Evolutionary conservation across 2,113 vertebrate species (phyloP), one percentile per base, ranked within the genome.

Genomic region (Otus sunia): DNA sequence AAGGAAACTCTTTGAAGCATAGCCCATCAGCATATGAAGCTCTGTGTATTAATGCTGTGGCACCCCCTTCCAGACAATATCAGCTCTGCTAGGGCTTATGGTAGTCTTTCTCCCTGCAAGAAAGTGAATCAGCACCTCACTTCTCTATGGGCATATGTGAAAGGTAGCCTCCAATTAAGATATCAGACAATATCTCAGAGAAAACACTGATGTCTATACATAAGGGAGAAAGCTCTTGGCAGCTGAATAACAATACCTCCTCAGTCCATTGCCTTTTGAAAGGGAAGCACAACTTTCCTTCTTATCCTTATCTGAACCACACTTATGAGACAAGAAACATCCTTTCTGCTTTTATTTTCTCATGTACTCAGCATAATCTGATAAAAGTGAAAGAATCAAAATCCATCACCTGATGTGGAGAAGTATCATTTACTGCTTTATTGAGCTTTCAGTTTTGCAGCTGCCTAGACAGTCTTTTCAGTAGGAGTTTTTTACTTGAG

Each of bases 261-360:
- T 96, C 96, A 97, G 92, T 94, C 95, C 95, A 96, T 79, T 96
- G 96, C 95, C 76, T 96, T 91, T 92, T 96, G 94, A 96, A 96
- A 95, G 34, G 64, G 64, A 96, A 94, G 79, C 55, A 88, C 88
- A 95, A 94, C 90, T 96, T 93, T 92, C 86, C 47, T 94, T 86
- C 86, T 93, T 95, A 93, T 91, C 92, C 96, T 97, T 97, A 96
- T 96, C 96, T 96, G 90, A 97, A 96, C 94, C 25, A 79, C 60
- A 50, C 88, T 96, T 97, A 94, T 93, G 94, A 96, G 94, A 96
- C 92, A 92, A 92, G 88, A 84, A 95, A 92, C 96, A 96, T 92
- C 67, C 47, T 90, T 96, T 86, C 75, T 93, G 83, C 94, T 94
- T 97, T 97, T 95, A 96, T 96, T 96, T 96, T 97, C 92, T 81